Evolutionary conservation across 2,797 vertebrate species (phyloP), one percentile per base, ranked within the genome.

Genomic region (Phoeniculus purpureus): DNA sequence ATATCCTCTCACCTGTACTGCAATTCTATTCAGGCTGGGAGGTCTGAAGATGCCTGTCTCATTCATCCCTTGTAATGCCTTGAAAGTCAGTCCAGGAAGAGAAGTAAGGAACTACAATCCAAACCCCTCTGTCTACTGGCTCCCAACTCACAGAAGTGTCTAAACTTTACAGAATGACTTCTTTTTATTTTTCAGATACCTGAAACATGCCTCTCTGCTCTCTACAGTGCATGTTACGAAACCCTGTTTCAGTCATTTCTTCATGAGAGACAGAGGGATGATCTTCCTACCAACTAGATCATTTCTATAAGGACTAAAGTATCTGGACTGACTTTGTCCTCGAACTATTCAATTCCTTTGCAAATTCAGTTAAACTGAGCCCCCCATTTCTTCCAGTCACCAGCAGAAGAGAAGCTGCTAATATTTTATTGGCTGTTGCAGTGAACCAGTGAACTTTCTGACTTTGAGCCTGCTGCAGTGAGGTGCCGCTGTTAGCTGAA

Each of bases 1-100:
- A 87, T 72, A 74, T 60, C 8, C 55, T 85, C 52, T 82, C 87
- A 78, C 62, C 52, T 85, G 37, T 25, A 83, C 23, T 45, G 60
- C 55, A 72, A 21, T 79, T 83, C 66, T 78, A 13, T 62, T 93
- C 92, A 89, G 59, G 64, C 60, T 73, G 73, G 89, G 93, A 95
- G 87, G 91, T 94, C 91, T 74, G 58, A 79, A 52, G 23, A 15
- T 84, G 3, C 70, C 32, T 79, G 26, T 48, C 70, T 88, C 54
- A 58, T 81, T 77, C 13, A n/a, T 61, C 58, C 6, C 18, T 37
- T 68, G 66, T 67, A 91, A 26, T 67, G 29, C n/a, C n/a, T 85
- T 76, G 52, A 26, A 76, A 90, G 79, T 90, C 52, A 81, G 72
- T 45, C n/a, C 45, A 85, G 62, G 81, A 83, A 85, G 71, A 60